phyloP scores from a whole-genome alignment of 2,888 invertebrate genomes.

The Druceiella hillmani region DNA sequence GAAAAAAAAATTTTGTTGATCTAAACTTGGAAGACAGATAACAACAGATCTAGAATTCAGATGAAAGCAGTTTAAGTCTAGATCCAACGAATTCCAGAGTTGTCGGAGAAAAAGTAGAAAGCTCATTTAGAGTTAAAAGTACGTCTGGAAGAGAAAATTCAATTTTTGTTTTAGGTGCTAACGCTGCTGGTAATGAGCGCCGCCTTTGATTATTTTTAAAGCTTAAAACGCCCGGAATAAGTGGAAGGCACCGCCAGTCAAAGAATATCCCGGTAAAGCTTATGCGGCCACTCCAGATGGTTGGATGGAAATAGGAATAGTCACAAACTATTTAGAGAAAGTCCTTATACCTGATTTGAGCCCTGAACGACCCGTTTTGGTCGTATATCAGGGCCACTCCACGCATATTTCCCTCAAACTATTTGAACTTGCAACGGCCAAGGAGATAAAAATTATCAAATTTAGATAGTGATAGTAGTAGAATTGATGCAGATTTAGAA shows the following conservation, averaged over 20 bases:
- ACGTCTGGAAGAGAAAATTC: conserved; percentile 6
- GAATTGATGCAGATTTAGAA: no score
- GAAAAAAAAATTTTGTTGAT: no score
- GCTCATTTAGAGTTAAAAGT: conserved; percentile 4
- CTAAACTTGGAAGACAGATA: background rate
- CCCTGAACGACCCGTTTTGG: conserved; percentile 7
- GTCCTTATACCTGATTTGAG: conserved; percentile 7
- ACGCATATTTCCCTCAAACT: conserved; percentile 6
- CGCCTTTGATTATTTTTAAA: no score
- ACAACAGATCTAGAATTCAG: conserved; percentile 2
- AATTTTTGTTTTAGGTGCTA: conserved; percentile 4
- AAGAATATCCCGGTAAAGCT: conserved; percentile 9
- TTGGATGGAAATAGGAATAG: conserved; percentile 10
- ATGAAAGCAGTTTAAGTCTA: conserved; percentile 4
- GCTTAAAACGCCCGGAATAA: no score
- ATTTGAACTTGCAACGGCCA: conserved; percentile 6
- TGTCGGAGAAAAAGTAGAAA: conserved; percentile 3
- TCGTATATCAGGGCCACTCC: no score
- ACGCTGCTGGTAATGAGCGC: conserved; percentile 5
- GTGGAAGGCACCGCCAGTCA: conserved; percentile 5
- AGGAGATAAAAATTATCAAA: no score
- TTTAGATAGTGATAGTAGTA: no score
- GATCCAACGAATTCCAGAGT: conserved; percentile 3
- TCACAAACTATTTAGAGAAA: conserved; percentile 9
- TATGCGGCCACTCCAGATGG: conserved; percentile 7